A percentile compares a stretch with the other conserved stretches of the same genome.
phyloP scores from a whole-genome alignment of 2,888 invertebrate genomes.

The Andrena bucephala region DNA sequence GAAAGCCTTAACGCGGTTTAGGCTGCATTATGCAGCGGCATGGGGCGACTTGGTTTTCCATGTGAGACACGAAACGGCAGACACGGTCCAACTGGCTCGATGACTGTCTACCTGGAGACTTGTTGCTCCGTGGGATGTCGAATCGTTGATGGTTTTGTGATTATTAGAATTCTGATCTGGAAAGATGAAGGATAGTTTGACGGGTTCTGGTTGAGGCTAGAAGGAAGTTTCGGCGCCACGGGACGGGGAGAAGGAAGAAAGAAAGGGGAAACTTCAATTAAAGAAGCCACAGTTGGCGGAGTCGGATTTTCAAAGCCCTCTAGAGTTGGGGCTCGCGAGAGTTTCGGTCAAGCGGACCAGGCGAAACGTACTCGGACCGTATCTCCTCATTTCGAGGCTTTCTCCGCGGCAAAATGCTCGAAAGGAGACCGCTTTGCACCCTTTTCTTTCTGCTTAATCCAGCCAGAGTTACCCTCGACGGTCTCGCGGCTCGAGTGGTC shows the following conservation, averaged over 20 bases:
- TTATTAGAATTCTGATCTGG: constrained; percentile 2
- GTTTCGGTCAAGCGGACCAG: constrained; percentile 22
- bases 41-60: background rate
- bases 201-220: background rate
- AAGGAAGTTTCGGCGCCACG: background rate
- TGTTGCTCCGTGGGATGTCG: constrained; percentile 61
- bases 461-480: background rate
- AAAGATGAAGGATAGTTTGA: background rate
- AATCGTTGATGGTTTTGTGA: constrained; percentile 36
- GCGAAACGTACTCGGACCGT: background rate
- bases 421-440: constrained; percentile 16
- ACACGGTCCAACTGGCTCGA: constrained; percentile 20
- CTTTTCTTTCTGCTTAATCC: constrained; percentile 8
- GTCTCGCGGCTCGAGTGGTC: constrained; percentile 20
- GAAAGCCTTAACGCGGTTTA: constrained; percentile 16
- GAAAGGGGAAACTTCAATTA: constrained; percentile 1
- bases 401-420: constrained; percentile 16
- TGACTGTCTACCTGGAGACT: constrained; percentile 58
- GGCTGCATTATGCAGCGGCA: constrained; percentile 14
- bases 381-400: background rate
- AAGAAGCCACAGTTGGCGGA: background rate
- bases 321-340: background rate
- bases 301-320: background rate
- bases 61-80: background rate
- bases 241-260: background rate